Conservation (phyloP, 23 tunicate species). For the Trididemnum nubilum region DNA sequence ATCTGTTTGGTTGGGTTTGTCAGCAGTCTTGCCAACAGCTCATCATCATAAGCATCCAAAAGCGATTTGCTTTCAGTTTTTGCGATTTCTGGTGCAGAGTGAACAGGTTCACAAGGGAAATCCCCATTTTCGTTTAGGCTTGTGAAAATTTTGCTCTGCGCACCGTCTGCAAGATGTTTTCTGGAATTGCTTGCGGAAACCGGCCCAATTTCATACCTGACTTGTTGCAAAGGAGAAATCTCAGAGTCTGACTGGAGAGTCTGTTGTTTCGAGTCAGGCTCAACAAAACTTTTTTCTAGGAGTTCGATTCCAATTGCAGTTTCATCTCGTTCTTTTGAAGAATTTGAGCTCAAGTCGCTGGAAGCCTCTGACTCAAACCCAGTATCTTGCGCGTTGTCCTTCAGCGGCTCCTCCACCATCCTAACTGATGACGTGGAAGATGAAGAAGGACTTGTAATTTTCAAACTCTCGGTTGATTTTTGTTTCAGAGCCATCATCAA, state of each 20-base stretch:
- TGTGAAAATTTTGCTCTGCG: background rate
- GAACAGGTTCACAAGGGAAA: background rate
- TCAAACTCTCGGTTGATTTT: no score
- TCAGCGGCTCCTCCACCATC: background rate
- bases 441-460: no score
- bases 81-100: background rate
- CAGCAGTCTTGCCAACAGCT: background rate
- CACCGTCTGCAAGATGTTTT: background rate
- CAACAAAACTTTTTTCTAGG: background rate
- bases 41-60: conserved; percentile 26
- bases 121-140: background rate
- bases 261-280: background rate
- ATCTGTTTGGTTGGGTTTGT: background rate
- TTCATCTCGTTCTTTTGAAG: background rate
- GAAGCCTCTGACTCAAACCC: conserved; percentile 32
- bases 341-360: background rate
- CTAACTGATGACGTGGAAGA: background rate
- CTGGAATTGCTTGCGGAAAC: no score
- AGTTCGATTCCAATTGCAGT: background rate
- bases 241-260: no score
- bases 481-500: no score
- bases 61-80: background rate
- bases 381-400: conserved; percentile 18
- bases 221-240: background rate
- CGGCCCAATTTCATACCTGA: background rate